Conservation (phyloP, 2,113 vertebrate species). For the Thalassarche chlororhynchos region DNA sequence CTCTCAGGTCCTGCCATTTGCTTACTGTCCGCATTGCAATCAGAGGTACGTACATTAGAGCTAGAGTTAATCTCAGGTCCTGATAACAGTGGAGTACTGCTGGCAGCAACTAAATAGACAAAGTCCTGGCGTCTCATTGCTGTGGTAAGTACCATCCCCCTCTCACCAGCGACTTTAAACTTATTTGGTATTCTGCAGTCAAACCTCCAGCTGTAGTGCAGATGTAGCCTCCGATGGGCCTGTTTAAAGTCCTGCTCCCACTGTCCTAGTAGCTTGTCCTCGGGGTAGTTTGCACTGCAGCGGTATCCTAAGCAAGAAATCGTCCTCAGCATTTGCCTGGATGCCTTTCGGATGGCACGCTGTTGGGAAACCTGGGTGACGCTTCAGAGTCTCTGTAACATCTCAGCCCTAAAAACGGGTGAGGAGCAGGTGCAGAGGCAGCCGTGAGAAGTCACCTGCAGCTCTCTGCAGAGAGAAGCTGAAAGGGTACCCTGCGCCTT, state of each 20-base stretch:
- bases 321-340: not conserved
- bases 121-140: not conserved
- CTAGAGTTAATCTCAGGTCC: not conserved
- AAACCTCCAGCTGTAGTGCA: not conserved
- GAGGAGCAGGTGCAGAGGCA: not conserved
- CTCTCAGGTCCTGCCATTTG: not conserved
- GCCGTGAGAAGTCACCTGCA: rapidly evolving
- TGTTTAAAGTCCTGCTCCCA: not conserved
- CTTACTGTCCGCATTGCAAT: not conserved
- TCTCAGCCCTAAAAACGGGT: not conserved
- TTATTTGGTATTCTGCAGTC: not conserved
- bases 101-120: not conserved
- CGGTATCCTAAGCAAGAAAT: not conserved
- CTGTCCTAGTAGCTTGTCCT: not conserved
- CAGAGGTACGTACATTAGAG: not conserved
- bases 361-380: not conserved
- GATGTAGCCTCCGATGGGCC: not conserved
- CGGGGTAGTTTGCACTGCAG: not conserved
- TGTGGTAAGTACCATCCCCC: not conserved
- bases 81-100: not conserved
- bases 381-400: not conserved
- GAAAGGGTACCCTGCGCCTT: not conserved
- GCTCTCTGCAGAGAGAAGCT: not conserved
- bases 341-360: not conserved
- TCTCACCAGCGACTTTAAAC: not conserved